phyloP scores from a whole-genome alignment of 2,797 vertebrate genomes.

The Pseudochirops corinnae region DNA sequence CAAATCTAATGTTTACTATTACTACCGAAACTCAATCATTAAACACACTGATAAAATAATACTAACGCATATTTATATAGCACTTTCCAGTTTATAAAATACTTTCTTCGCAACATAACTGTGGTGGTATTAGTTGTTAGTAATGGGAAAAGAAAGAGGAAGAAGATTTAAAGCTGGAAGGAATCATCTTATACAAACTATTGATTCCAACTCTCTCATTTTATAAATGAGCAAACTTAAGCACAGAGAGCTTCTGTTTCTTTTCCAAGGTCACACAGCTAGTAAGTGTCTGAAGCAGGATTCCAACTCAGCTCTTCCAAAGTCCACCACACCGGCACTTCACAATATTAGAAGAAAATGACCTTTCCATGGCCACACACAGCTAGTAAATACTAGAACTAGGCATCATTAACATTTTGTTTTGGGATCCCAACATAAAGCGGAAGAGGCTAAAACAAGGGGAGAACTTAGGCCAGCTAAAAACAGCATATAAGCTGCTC shows the following conservation, averaged over 20 bases:
- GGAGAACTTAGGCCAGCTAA: neutral
- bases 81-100: neutral
- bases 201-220: neutral
- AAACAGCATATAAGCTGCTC: neutral
- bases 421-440: neutral
- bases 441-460: neutral
- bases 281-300: neutral
- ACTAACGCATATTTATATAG: neutral
- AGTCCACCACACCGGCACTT: neutral
- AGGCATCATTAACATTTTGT: neutral
- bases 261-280: neutral
- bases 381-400: neutral
- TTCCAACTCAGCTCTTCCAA: neutral
- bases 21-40: neutral
- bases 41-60: neutral
- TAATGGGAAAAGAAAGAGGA: neutral
- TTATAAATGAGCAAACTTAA: neutral
- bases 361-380: neutral
- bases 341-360: neutral
- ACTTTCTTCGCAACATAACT: neutral
- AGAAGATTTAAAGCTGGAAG: conserved; percentile 37
- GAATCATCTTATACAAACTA: neutral
- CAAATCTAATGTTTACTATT: neutral
- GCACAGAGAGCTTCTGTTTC: neutral
- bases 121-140: neutral